These are phyloP conservation scores for Pachydiplax longipennis DNA, from an alignment of 2,888 invertebrate species.

Conservation along the genomic window DNA sequence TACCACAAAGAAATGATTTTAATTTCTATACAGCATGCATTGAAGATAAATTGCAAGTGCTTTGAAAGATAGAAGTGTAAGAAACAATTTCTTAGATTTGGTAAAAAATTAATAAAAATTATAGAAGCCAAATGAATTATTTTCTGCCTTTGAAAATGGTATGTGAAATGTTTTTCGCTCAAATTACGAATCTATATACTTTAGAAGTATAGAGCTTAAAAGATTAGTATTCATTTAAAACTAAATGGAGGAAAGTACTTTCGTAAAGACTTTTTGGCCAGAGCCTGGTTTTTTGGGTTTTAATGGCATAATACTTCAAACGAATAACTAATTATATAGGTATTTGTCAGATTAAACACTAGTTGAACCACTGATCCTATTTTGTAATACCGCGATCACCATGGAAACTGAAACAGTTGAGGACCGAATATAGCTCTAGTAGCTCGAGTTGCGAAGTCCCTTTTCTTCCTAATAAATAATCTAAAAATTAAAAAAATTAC, in stretches of 20 bases:
- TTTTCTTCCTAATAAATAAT: neutral
- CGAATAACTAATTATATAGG: no score
- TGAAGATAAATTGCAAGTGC: neutral
- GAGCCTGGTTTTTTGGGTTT: neutral
- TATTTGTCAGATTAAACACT: neutral
- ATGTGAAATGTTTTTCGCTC: no score
- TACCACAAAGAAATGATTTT: neutral
- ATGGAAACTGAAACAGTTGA: conserved; percentile 15
- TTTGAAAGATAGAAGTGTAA: neutral
- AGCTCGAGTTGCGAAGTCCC: neutral
- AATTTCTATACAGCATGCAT: neutral
- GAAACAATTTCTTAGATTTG: neutral
- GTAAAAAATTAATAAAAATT: neutral
- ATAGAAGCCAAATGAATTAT: neutral
- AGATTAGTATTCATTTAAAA: neutral
- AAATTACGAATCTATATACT: no score
- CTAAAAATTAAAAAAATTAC: neutral
- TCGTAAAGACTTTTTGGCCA: neutral
- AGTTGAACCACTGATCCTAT: neutral
- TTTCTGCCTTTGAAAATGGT: neutral
- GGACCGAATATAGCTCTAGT: neutral
- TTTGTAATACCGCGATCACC: conserved; percentile 9
- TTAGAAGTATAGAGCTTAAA: neutral
- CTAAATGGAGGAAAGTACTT: neutral
- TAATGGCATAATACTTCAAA: neutral